phyloP scores from a whole-genome alignment of 2,888 invertebrate genomes.

The Pterostichus madidus region DNA sequence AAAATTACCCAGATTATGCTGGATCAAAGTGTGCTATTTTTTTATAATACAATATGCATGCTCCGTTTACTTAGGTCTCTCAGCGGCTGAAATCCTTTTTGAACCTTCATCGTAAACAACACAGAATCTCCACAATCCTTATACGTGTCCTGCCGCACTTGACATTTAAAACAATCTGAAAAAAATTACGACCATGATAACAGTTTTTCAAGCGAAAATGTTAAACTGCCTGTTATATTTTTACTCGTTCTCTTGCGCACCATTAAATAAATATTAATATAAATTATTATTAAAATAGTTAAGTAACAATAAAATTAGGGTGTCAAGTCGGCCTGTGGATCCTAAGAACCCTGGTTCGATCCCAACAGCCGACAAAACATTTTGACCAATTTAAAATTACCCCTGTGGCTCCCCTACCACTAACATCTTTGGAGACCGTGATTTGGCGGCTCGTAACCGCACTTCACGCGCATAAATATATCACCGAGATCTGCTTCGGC shows the following conservation, averaged over 20 bases:
- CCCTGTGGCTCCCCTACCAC: no score
- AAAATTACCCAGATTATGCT: not conserved
- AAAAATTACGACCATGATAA: slow-evolving; percentile 21
- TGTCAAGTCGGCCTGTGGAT: no score
- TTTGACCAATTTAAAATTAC: no score
- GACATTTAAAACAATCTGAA: slow-evolving; percentile 36
- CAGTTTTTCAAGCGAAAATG: slow-evolving; percentile 4
- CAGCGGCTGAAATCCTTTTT: not conserved
- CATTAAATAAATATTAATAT: no score
- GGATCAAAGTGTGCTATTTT: not conserved
- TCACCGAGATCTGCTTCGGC: no score
- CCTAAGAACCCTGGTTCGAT: no score
- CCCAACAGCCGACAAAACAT: no score
- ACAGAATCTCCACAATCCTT: slow-evolving; percentile 16
- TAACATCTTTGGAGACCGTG: no score
- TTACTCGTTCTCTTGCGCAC: not conserved
- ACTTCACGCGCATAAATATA: no score
- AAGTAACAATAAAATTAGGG: no score
- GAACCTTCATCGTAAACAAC: slow-evolving; percentile 34
- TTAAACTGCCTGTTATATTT: not conserved
- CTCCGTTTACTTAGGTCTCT: not conserved
- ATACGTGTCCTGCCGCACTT: slow-evolving; percentile 5
- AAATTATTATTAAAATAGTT: no score
- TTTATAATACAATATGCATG: not conserved
- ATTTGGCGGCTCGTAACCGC: no score